Percentiles rank a stretch among this genome's conserved stretches.
Evolutionary conservation across 23 tunicate genomes (phyloP).

Genomic region (Halocynthia roretzi): DNA sequence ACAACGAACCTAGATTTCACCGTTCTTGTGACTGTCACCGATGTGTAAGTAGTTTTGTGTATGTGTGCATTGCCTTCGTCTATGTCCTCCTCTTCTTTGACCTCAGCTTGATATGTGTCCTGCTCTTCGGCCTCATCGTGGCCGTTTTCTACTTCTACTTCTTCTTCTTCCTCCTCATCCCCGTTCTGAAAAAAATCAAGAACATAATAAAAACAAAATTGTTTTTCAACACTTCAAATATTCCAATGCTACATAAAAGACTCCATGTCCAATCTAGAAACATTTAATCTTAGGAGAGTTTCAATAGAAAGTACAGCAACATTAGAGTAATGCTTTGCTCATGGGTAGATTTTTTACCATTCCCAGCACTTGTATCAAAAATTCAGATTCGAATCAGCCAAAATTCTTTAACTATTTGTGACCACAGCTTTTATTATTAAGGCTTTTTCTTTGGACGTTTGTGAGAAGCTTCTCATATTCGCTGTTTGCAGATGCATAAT

Average conservation of each 20-base stretch:
- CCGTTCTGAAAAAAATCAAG: conserved; percentile 34
- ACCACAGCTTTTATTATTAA: no score
- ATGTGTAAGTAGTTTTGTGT: conserved; percentile 31
- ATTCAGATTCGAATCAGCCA: no score
- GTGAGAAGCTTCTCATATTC: no score
- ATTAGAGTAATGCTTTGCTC: no score
- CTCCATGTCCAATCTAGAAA: not conserved
- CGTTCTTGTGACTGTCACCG: conserved; percentile 27
- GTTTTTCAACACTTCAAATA: not conserved
- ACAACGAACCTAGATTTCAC: not conserved
- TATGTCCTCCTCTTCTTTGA: conserved; percentile 4
- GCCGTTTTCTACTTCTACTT: conserved; percentile 22
- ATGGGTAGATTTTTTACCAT: no score
- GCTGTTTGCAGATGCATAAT: no score
- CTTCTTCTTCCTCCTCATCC: conserved; percentile 27
- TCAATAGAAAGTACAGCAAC: no score
- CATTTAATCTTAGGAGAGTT: not conserved
- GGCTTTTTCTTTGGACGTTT: no score
- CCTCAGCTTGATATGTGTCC: conserved; percentile 25
- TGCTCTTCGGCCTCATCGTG: conserved; percentile 14
- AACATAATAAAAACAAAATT: not conserved
- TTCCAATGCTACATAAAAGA: no score
- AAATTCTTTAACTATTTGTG: no score
- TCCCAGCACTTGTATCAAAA: not conserved
- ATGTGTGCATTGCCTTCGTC: not conserved